Evolutionary conservation across 2,888 invertebrate species (phyloP), one percentile per base, ranked within the genome.

Genomic region (Agrypnus murinus): DNA sequence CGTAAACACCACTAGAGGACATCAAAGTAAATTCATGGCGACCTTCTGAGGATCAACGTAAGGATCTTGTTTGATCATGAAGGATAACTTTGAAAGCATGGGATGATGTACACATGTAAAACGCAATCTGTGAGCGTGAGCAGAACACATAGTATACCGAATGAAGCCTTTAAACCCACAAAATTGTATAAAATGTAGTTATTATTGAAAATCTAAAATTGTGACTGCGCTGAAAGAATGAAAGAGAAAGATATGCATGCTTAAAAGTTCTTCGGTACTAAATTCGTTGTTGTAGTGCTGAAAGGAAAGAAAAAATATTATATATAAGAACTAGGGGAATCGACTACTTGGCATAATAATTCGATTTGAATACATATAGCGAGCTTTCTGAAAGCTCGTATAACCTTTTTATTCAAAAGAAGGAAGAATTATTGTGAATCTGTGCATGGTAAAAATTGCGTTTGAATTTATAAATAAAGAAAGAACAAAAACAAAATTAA

Each of bases 21-120:
- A 58, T 58, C 58, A 58, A 58, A 58, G 58, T 31, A 43, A 58
- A 58, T 58, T 38, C 43, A 58, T 58, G 31, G 36, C 55, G 36
- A 5, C 55, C 34, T 10, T 58, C 17, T 17, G 31, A 58, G 25
- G 58, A 58, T 58, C 58, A 58, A 8, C 12, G 50, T 32, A 53
- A 38, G 57, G 38, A 38, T 57, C 25, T 58, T 58, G 31, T 40
- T 58, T 58, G 43, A 43, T 43, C 58, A 25, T 10, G 36, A 40
- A 55, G 36, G 32, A 53, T 34, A 55, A 15, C 17, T 55, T 15
- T 36, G 55, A 17, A 55, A 15, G 36, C 55, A n/a, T 34, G 15
- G 15, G 5, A n/a, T 12, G 25, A 2, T 25, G 25, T 25, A 25
- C 25, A 5, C 25, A 25, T 25, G 25, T 25, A 25, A 25, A 25